These are phyloP conservation scores for Theocolax elegans DNA, from an alignment of 1,140 invertebrate genomes.

Conservation along the genomic window DNA sequence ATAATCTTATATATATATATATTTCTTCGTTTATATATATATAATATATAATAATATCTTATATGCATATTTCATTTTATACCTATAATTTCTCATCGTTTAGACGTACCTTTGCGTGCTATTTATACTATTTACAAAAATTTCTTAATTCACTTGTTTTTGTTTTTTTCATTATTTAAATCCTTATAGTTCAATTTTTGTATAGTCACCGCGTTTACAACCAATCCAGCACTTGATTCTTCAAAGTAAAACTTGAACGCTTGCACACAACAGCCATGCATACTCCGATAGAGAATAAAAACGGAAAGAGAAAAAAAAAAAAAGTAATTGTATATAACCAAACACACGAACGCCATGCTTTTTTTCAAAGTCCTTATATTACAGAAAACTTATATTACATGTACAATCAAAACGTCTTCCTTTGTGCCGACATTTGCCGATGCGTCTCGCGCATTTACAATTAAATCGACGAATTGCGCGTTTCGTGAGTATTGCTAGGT, in stretches of 20 bases:
- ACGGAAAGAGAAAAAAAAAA: no score
- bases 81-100: slow-evolving; percentile 64
- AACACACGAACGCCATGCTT: slow-evolving; percentile 26
- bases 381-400: slow-evolving; percentile 52
- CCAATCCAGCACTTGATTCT: slow-evolving; percentile 32
- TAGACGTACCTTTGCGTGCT: slow-evolving; percentile 62
- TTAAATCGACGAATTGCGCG: slow-evolving; percentile 29
- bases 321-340: slow-evolving; percentile 32
- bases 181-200: slow-evolving; percentile 35
- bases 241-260: slow-evolving; percentile 23
- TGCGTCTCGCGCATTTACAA: slow-evolving; percentile 36
- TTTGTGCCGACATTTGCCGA: slow-evolving; percentile 50
- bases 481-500: slow-evolving; percentile 48
- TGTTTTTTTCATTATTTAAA: neutral
- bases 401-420: slow-evolving; percentile 45
- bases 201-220: slow-evolving; percentile 46
- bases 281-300: slow-evolving; percentile 18
- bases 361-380: slow-evolving; percentile 40
- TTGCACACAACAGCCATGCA: neutral
- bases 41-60: slow-evolving; percentile 64
- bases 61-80: slow-evolving; percentile 66
- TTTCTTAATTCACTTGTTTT: neutral
- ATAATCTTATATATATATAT: slow-evolving; percentile 51
- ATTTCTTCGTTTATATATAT: slow-evolving; percentile 50
- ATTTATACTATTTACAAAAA: slow-evolving; percentile 68